Conservation (phyloP, 2,888 invertebrate genomes). For the Mythimna ferrago region DNA sequence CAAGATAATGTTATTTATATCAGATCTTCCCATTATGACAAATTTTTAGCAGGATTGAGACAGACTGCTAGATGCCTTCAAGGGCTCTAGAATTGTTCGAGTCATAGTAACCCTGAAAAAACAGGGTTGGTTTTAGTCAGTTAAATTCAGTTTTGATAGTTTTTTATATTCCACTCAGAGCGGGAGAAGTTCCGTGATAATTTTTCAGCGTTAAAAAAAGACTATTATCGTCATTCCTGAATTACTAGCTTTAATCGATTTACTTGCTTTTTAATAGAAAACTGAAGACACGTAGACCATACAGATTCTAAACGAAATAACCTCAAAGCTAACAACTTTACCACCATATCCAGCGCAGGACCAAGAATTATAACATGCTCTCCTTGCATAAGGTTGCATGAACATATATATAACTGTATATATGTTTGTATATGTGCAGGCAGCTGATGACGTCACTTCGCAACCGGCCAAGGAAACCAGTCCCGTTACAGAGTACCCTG, state of each 20-base stretch:
- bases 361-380: constrained; percentile 50
- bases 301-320: background rate
- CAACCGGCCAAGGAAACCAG: constrained; percentile 62
- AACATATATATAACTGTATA: constrained; percentile 3
- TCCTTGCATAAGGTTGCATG: constrained; percentile 57
- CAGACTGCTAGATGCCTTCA: too few species aligned
- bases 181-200: too few species aligned
- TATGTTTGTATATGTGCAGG: constrained; percentile 15
- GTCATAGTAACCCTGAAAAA: too few species aligned
- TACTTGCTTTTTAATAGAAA: too few species aligned
- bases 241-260: background rate
- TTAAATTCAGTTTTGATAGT: too few species aligned
- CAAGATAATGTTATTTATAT: too few species aligned
- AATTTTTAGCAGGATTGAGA: too few species aligned
- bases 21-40: too few species aligned
- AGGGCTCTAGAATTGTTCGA: too few species aligned
- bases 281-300: background rate
- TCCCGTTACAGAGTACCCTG: constrained; percentile 56
- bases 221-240: background rate
- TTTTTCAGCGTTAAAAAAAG: too few species aligned
- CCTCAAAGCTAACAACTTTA: background rate
- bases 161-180: too few species aligned
- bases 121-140: too few species aligned
- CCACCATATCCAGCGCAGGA: constrained; percentile 1
- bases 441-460: constrained; percentile 56